Evolutionary conservation across 2,888 invertebrate genomes (phyloP).

Genomic region (Physocephala rufipes): DNA sequence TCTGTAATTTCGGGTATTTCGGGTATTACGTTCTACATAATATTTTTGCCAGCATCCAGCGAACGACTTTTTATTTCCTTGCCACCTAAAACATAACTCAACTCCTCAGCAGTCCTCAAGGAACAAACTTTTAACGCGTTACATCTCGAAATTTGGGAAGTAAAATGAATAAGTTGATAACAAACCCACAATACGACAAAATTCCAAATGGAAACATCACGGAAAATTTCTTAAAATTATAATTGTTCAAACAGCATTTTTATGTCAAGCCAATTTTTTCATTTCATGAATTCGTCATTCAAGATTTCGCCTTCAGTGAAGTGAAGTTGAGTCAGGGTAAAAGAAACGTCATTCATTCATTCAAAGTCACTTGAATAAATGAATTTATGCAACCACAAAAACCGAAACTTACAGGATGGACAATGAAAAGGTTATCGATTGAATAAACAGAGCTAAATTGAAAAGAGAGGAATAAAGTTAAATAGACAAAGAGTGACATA

Average conservation of each 20-base stretch:
- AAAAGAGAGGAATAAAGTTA: too few relatives aligned
- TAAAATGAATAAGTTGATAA: conserved; percentile 18
- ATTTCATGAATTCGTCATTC: too few relatives aligned
- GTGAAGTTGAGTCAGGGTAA: too few relatives aligned
- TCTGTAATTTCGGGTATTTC: background rate
- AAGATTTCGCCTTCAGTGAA: background rate
- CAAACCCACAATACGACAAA: conserved; percentile 20
- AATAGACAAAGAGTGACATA: too few relatives aligned
- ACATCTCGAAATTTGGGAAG: conserved; percentile 16
- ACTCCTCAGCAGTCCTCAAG: too few relatives aligned
- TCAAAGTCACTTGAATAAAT: background rate
- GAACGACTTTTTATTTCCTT: background rate
- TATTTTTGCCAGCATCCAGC: background rate
- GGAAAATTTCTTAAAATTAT: background rate
- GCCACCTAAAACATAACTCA: conserved; percentile 3
- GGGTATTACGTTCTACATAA: too few relatives aligned
- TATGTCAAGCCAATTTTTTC: background rate
- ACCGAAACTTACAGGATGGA: background rate
- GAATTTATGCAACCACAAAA: conserved; percentile 16
- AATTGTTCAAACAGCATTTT: background rate
- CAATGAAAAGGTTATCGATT: conserved; percentile 15
- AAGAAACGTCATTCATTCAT: conserved; percentile 1
- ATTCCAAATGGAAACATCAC: background rate
- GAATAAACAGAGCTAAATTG: background rate
- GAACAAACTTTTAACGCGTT: background rate